Evolutionary conservation across 2,888 invertebrate species (phyloP), one percentile per base, ranked within the genome.

Genomic region (Pristionchus arcanus): DNA sequence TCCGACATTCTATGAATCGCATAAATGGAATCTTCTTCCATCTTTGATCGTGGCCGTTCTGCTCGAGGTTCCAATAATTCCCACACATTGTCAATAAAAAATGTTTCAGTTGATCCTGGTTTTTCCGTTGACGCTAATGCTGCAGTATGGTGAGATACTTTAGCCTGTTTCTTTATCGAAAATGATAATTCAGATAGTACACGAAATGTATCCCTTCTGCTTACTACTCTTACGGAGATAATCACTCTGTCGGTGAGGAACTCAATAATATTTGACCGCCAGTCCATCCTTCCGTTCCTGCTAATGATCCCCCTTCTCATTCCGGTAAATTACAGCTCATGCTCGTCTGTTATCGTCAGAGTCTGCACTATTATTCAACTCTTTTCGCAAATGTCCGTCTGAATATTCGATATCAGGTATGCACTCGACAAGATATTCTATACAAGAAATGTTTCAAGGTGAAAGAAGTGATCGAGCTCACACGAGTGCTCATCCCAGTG

Each of bases 401-500:
- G 0, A 81, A 81, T 53, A 81, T 81, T 3, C 2, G 81, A 49
- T 81, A 81, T 49, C 81, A 81, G 49, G 81, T 81, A 15, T 19
- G 74, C 13, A 34, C 34, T 34, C 21, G n/a, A n/a, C n/a, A n/a
- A n/a, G n/a, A n/a, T n/a, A n/a, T n/a, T n/a, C n/a, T 71, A 31
- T 11, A 13, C 71, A 34, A n/a, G 63, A 63, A 0, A 63, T 11
- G 25, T 11, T 53, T 81, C 7, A 28, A 81, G 81, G 81, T 81
- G 28, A 81, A 53, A 4, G 81, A 81, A 49, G 81, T 81, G 15
- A 81, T 81, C 81, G 81, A 81, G 81, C 28, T 81, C 11, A 81
- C 81, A 28, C 81, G 81, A 25, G 81, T 81, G n/a, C 81, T 81
- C 81, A 81, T 81, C 16, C 81, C 81, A 13, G 49, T 81, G 25